phyloP scores from a whole-genome alignment of 1,140 invertebrate genomes.

The Lutraria rhynchaena region DNA sequence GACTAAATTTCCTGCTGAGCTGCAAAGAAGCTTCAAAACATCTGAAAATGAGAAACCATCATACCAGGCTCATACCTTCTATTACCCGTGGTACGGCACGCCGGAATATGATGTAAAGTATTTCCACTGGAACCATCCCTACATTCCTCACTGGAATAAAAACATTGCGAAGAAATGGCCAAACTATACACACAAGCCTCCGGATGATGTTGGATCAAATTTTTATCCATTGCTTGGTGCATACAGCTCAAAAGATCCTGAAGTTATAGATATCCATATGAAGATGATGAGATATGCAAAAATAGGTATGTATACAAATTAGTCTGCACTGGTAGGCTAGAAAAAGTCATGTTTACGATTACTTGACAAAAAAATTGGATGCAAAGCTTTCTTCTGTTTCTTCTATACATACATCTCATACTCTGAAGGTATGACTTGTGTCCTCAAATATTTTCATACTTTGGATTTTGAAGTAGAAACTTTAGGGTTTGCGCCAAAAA shows the following conservation, averaged over 20 bases:
- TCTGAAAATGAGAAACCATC: conserved; percentile 36
- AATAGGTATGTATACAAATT: conserved; percentile 69
- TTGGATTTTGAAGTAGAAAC: too few relatives aligned
- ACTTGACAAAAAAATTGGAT: too few relatives aligned
- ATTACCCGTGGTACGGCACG: conserved; percentile 84
- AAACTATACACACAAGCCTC: conserved; percentile 79
- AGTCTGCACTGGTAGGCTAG: too few relatives aligned
- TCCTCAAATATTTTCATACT: too few relatives aligned
- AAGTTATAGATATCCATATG: conserved; percentile 81
- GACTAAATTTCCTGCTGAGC: too few relatives aligned
- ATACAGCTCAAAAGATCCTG: conserved; percentile 82
- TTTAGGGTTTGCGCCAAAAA: too few relatives aligned
- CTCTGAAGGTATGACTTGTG: too few relatives aligned
- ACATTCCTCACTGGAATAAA: conserved; percentile 82
- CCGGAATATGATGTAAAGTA: conserved; percentile 81
- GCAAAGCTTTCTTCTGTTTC: too few relatives aligned
- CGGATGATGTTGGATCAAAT: conserved; percentile 83
- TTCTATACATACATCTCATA: too few relatives aligned
- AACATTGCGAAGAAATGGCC: conserved; percentile 74
- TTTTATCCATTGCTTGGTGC: conserved; percentile 83
- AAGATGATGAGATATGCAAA: conserved; percentile 79
- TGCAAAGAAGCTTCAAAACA: too few relatives aligned
- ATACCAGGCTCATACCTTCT: conserved; percentile 83
- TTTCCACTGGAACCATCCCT: conserved; percentile 83
- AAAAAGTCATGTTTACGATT: too few relatives aligned